Base-by-base conservation (phyloP, 2,888 invertebrate species). In the Celastrina argiolus region DNA sequence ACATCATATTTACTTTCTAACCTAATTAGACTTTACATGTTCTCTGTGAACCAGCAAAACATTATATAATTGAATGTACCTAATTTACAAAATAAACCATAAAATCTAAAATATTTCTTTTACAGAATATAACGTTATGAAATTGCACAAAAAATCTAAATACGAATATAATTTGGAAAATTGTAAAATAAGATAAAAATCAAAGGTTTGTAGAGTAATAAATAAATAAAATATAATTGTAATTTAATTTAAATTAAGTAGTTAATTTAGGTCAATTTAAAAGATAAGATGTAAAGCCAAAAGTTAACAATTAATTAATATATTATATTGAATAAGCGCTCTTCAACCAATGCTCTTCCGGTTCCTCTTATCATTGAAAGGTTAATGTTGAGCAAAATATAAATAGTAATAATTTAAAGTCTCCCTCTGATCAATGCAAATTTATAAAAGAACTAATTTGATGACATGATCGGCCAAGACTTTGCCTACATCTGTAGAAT, bases 181-280 rank as follows among this genome's bases (percentile, higher is more conserved):
- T 41, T 12, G 8, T 12, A 10, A 39, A 45, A 51, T 5, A 8
- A 51, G 16, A 1, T 10, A 26, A 18, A 51, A 51, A 26, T 22
- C 22, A 26, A 45, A 45, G 51, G 22, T 12, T 51, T 51, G 4
- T 45, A 51, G 12, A 14, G 51, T 12, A 22, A 26, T 51, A 51
- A 12, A 51, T 51, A 51, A 51, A 51, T 51, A 26, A 22, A 51
- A 12, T 51, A 12, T 12, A 51, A 12, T 51, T 22, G 3, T 26
- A 51, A 51, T 51, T 51, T 4, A 51, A 51, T 26, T 51, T 51
- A 22, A 51, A 26, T 14, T 12, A 51, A 51, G 22, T 14, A 51
- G 51, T 6, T 51, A 51, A 51, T 51, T 51, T 51, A 51, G 51
- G 14, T 51, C 51, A 51, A 22, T 51, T 51, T 22, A 51, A 22